These are phyloP conservation scores for Hexactinellida sp. DNA, from an alignment of 37 sponge, comb jelly and placozoan species.

Conservation along the genomic window DNA sequence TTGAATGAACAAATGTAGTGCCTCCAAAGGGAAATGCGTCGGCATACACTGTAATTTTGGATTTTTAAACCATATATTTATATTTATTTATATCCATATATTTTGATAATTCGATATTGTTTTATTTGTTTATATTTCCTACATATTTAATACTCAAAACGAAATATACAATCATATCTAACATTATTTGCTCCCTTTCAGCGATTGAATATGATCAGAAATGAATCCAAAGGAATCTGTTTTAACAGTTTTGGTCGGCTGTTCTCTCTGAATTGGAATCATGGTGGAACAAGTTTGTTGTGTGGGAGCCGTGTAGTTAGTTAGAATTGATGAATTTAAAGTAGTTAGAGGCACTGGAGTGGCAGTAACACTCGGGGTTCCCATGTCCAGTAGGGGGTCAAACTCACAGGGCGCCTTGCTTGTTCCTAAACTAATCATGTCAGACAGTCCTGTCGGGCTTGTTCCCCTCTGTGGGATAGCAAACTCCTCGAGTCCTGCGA, in stretches of 20 bases:
- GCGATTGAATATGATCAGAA: background rate
- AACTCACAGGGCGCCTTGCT: background rate
- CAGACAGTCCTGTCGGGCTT: background rate
- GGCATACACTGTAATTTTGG: too few relatives aligned
- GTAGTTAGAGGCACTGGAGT: background rate
- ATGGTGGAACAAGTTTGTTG: background rate
- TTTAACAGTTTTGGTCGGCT: background rate
- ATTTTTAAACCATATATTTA: too few relatives aligned
- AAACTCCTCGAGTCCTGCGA: background rate
- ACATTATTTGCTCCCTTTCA: background rate
- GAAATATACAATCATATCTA: background rate
- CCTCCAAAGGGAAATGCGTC: too few relatives aligned
- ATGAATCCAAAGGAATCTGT: background rate
- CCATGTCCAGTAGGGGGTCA: background rate
- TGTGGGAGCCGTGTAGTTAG: background rate
- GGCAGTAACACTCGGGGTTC: background rate
- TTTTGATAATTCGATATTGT: too few relatives aligned
- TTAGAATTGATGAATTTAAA: background rate
- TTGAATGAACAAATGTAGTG: too few relatives aligned
- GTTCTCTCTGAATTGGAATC: background rate
- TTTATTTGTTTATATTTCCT: too few relatives aligned
- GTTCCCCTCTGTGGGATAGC: background rate
- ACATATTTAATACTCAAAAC: too few relatives aligned
- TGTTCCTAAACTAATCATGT: background rate
- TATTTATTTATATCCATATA: too few relatives aligned